A percentile compares a stretch with the other conserved stretches of the same genome.
These are phyloP conservation scores for Drosophila watanabei DNA, from an alignment of 1,140 invertebrate species.

Conservation along the genomic window DNA sequence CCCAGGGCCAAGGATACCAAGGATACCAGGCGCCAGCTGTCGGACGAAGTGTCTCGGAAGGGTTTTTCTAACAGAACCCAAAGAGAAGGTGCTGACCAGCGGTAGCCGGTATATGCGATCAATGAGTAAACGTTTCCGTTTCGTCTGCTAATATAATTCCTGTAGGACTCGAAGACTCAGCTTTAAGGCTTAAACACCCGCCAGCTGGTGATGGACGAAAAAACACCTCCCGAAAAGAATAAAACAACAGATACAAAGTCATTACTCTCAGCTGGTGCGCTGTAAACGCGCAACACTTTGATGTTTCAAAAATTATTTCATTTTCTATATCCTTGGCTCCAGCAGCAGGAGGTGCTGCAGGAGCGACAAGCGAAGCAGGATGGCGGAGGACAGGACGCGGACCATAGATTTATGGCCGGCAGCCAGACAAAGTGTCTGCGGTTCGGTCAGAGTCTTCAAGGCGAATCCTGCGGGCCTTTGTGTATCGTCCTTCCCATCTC, in stretches of 20 bases:
- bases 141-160: slow-evolving; percentile 75
- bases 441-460: slow-evolving; percentile 67
- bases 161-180: slow-evolving; percentile 5
- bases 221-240: slow-evolving; percentile 6
- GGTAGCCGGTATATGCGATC: slow-evolving; percentile 63
- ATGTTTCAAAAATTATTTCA: slow-evolving; percentile 79
- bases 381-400: slow-evolving; percentile 38
- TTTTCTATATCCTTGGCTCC: slow-evolving; percentile 58
- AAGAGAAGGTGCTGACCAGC: slow-evolving; percentile 27
- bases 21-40: slow-evolving; percentile 41
- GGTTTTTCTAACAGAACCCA: not conserved
- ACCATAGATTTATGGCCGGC: slow-evolving; percentile 74
- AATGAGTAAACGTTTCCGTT: slow-evolving; percentile 81
- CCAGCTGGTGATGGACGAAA: slow-evolving; percentile 39
- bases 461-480: slow-evolving; percentile 55
- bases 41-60: slow-evolving; percentile 5
- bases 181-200: slow-evolving; percentile 61
- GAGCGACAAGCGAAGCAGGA: slow-evolving; percentile 3
- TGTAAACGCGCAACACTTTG: slow-evolving; percentile 74
- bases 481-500: slow-evolving; percentile 45
- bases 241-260: slow-evolving; percentile 41
- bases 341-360: slow-evolving; percentile 36
- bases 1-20: slow-evolving; percentile 44
- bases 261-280: slow-evolving; percentile 79
- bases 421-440: slow-evolving; percentile 84